Conservation (phyloP, 2,113 vertebrate species). For the Sylvia atricapilla region DNA sequence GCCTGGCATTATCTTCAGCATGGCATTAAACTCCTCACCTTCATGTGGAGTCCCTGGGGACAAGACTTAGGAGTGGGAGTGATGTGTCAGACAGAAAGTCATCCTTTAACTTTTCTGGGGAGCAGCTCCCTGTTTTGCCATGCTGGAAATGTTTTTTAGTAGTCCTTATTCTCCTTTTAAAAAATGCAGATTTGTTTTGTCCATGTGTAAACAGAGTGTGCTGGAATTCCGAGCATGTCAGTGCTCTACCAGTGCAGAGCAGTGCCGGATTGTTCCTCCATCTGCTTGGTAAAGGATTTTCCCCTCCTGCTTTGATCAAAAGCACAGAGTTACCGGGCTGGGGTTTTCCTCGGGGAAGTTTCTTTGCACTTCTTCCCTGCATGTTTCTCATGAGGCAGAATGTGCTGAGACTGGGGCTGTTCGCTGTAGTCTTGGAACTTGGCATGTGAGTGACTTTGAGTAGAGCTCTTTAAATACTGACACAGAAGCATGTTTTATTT, state of each 20-base stretch:
- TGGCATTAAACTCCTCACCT: neutral
- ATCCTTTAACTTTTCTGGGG: neutral
- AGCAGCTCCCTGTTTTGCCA: neutral
- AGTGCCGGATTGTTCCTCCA: neutral
- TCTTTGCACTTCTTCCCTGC: neutral
- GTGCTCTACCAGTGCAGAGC: neutral
- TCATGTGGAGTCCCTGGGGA: rapidly evolving
- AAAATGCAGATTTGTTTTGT: neutral
- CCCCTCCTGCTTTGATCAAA: neutral
- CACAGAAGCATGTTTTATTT: neutral
- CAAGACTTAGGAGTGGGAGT: rapidly evolving
- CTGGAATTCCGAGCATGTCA: neutral
- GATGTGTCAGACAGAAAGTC: neutral
- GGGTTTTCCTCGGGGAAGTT: neutral
- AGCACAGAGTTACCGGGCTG: neutral
- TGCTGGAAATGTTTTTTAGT: neutral
- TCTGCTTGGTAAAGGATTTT: neutral
- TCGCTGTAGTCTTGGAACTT: neutral
- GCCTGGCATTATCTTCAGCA: too few species aligned
- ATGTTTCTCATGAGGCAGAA: neutral
- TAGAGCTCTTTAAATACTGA: neutral
- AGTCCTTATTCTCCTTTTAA: neutral
- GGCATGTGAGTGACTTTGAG: neutral
- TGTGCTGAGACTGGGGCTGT: too few species aligned
- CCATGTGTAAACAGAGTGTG: neutral